Conservation (phyloP, 2,113 vertebrate genomes). For the Nannospalax galili region DNA sequence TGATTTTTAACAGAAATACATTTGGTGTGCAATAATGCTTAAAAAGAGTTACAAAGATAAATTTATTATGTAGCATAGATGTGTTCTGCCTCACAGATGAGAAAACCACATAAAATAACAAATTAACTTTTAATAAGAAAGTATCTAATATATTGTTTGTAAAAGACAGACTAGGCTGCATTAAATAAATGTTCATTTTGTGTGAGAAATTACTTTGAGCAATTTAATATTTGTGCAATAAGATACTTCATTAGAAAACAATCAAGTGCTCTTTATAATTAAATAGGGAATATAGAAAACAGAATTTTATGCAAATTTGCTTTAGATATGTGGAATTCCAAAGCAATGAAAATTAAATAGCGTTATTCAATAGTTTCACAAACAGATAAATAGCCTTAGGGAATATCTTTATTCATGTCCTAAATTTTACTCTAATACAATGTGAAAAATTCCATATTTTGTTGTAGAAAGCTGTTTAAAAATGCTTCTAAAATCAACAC, state of each 20-base stretch:
- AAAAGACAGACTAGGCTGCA: background rate
- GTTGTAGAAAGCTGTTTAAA: background rate
- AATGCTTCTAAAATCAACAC: background rate
- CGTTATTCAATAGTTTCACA: conserved; percentile 26
- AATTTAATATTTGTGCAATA: conserved; percentile 29
- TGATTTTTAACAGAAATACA: background rate
- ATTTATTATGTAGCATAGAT: conserved; percentile 43
- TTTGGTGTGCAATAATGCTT: background rate
- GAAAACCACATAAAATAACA: background rate
- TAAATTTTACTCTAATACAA: conserved; percentile 9
- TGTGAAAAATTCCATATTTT: background rate
- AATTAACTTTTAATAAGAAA: background rate
- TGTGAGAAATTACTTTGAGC: background rate
- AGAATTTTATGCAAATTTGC: background rate
- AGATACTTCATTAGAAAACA: conserved; percentile 49
- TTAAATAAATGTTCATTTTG: background rate
- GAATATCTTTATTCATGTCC: background rate
- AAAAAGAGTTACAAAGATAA: background rate
- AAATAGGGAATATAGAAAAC: background rate
- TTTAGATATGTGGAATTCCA: background rate
- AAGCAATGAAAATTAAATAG: conserved; percentile 45
- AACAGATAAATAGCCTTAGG: conserved; percentile 32
- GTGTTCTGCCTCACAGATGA: background rate
- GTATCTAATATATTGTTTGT: background rate
- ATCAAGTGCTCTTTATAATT: background rate